A percentile compares a stretch with the other conserved stretches of the same genome.
phyloP scores from a whole-genome alignment of 2,797 vertebrate genomes.

The Smutsia temminckii region DNA sequence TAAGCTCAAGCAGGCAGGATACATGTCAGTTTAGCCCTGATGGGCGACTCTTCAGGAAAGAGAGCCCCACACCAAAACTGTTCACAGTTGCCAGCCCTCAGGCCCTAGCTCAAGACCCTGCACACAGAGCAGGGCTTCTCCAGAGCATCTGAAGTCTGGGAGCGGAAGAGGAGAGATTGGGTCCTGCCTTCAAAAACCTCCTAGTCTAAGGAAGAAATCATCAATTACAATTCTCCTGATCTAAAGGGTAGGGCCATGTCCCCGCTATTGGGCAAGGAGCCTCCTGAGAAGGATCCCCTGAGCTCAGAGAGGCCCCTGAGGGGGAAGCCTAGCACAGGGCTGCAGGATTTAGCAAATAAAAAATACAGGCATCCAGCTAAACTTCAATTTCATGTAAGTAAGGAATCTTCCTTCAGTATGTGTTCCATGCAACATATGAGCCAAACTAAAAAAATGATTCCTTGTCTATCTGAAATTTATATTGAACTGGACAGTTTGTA shows the following conservation, averaged over 20 bases:
- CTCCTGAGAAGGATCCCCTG: not conserved
- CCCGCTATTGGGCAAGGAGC: not conserved
- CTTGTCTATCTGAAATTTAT: not conserved
- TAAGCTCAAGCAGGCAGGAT: not conserved
- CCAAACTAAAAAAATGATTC: not conserved
- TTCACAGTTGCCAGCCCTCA: rapidly evolving
- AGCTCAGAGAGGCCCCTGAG: not conserved
- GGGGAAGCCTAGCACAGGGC: not conserved
- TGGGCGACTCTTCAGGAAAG: not conserved
- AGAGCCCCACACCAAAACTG: not conserved
- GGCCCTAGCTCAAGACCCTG: not conserved
- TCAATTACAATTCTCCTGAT: not conserved
- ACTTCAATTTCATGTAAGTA: not conserved
- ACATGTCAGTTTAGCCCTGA: not conserved
- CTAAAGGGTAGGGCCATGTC: not conserved
- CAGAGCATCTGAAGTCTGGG: not conserved
- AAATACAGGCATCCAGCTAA: not conserved
- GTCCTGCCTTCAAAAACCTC: not conserved
- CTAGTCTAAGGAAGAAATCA: not conserved
- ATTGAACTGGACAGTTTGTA: not conserved
- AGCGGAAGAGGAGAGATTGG: not conserved
- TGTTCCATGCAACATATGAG: not conserved
- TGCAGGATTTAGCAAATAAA: not conserved
- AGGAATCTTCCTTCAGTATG: not conserved
- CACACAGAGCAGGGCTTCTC: no score